Base-by-base conservation (phyloP, 2,113 vertebrate genomes). In the Clupea harengus region DNA sequence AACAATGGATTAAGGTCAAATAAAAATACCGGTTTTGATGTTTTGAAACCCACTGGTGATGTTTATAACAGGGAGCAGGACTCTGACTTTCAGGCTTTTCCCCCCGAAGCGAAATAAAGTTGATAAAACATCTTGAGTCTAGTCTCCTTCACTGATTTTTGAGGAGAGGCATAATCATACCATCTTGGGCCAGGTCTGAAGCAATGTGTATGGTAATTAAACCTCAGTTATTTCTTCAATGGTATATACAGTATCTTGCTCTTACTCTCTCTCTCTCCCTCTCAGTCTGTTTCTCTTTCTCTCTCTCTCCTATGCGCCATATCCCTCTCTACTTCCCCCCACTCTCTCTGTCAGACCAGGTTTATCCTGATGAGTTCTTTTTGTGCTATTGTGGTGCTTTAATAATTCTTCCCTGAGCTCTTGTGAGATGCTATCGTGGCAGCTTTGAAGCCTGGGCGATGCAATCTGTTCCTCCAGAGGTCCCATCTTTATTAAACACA, bases 121-220 rank as follows among this genome's bases (percentile, higher is more conserved):
- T 39, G 32, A 78, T 32, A 78, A 78, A 78, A 78, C 72, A 78
- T 13, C 28, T 32, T 15, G 17, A 78, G 13, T 60, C 54, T 39
- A 39, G 45, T 50, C 18, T 39, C 52, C 83, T 82, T 78, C 75
- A 46, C 44, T 78, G 45, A 9, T 39, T 86, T 80, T 83, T 85
- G 47, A 80, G 32, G 25, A 15, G 57, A 83, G 25, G 86, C 81
- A 10, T 64, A 60, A 75, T 4, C 45, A 81, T 45, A 3, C 4
- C 10, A 44, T 84, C 52, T 86, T 82, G 83, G 39, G 87, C 72
- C n/a, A 45, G 1, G 17, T 52, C 50, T n/a, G 10, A 44, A 88
- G 39, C 54, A 22, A 1, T 52, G 90, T 3, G 10, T 92, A 88
- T 89, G 89, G 85, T 89, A 91, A 91, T 92, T 91, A 88, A 67